Percentiles rank a stretch among this genome's conserved stretches.
These are phyloP conservation scores for Chionis minor DNA, from an alignment of 2,113 vertebrate genomes.

Conservation along the genomic window DNA sequence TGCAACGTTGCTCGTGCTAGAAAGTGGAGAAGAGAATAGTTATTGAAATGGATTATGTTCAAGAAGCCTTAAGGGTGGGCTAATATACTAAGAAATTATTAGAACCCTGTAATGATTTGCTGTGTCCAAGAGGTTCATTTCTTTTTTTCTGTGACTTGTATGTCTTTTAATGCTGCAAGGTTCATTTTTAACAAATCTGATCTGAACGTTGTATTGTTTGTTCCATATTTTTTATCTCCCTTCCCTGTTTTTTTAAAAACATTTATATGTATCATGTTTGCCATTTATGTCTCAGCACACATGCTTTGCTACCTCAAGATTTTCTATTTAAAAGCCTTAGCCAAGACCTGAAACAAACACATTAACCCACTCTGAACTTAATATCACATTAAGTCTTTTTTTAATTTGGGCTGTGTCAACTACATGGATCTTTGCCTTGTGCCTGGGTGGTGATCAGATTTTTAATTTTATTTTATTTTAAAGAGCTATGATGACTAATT, in stretches of 20 bases:
- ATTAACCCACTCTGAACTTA: neutral
- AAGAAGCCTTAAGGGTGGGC: constrained; percentile 40
- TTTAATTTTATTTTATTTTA: neutral
- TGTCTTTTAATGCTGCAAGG: neutral
- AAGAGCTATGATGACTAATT: neutral
- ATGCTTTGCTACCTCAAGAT: neutral
- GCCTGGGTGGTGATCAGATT: neutral
- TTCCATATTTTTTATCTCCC: neutral
- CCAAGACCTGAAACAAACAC: neutral
- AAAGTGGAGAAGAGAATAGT: constrained; percentile 31
- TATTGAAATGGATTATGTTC: constrained; percentile 18
- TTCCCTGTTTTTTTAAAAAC: neutral
- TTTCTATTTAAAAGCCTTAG: neutral
- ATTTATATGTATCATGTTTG: neutral
- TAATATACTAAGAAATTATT: constrained; percentile 56
- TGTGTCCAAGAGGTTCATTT: constrained; percentile 22
- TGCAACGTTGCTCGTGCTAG: constrained; percentile 40
- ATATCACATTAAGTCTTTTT: neutral
- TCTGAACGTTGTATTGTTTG: neutral
- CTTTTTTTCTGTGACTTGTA: neutral
- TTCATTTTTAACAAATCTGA: constrained; percentile 41
- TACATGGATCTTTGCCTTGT: neutral
- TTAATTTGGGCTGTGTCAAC: neutral
- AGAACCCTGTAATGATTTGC: constrained; percentile 59
- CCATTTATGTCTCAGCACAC: neutral